Percentiles rank a stretch among this genome's conserved stretches.
Conservation (phyloP, 2,888 invertebrate species). For the Cheilosia pagana region DNA sequence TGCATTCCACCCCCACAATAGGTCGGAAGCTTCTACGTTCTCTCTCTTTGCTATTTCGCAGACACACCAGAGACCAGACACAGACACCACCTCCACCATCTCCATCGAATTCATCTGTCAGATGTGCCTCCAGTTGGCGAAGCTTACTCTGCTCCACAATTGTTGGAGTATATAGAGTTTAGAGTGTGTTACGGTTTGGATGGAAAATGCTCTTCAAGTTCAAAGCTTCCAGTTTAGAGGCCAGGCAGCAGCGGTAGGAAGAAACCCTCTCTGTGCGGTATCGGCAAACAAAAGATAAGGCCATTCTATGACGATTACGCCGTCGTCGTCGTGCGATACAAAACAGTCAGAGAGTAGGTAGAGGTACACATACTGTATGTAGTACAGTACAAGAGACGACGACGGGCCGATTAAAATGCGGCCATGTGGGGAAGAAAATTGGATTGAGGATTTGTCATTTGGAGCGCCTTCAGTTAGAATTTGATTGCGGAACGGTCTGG, state of each 20-base stretch:
- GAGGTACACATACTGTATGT: conserved; percentile 39
- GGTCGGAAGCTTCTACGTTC: conserved; percentile 33
- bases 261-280: conserved; percentile 55
- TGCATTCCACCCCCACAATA: conserved; percentile 40
- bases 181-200: neutral
- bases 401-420: conserved; percentile 69
- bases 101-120: conserved; percentile 39
- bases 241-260: conserved; percentile 38
- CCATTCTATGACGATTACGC: conserved; percentile 59
- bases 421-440: conserved; percentile 65
- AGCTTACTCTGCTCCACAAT: too few species aligned
- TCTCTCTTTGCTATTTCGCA: conserved; percentile 31
- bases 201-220: conserved; percentile 66
- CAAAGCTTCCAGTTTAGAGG: conserved; percentile 66
- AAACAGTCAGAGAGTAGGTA: conserved; percentile 56
- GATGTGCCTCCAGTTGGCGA: neutral
- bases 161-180: too few species aligned
- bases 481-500: conserved; percentile 80
- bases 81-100: neutral
- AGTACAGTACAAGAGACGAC: conserved; percentile 20
- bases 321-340: conserved; percentile 39
- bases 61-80: conserved; percentile 14
- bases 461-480: conserved; percentile 80
- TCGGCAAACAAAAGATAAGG: conserved; percentile 71
- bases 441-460: conserved; percentile 71